Evolutionary conservation across 1,140 invertebrate genomes (phyloP).

Genomic region (Tetragonula clypearis): DNA sequence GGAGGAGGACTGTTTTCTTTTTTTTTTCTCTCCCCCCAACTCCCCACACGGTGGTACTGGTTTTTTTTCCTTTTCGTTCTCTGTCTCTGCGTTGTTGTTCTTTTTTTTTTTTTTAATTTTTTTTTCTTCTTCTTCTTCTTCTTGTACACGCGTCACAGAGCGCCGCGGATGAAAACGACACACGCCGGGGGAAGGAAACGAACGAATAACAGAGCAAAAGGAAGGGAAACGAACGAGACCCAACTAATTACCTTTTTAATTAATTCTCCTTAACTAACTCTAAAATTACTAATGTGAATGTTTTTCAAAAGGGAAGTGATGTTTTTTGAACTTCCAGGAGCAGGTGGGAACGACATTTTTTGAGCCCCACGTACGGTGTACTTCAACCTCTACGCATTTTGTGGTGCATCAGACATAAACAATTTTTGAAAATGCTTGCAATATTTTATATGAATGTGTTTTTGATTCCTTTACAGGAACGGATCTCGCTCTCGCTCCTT

Average conservation of each 20-base stretch:
- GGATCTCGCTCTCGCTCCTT: slow-evolving; percentile 79
- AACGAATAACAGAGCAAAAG: slow-evolving; percentile 60
- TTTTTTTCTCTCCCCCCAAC: not conserved
- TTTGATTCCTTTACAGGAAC: slow-evolving; percentile 82
- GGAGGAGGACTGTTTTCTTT: slow-evolving; percentile 48
- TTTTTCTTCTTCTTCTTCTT: slow-evolving; percentile 2
- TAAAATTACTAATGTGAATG: slow-evolving; percentile 74
- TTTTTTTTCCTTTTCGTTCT: slow-evolving; percentile 6
- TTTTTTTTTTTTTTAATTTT: not conserved
- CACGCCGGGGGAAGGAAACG: slow-evolving; percentile 49
- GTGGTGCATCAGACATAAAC: slow-evolving; percentile 81
- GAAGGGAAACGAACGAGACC: slow-evolving; percentile 49
- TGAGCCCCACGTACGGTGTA: slow-evolving; percentile 81
- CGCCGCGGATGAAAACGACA: slow-evolving; percentile 56
- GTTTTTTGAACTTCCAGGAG: slow-evolving; percentile 83
- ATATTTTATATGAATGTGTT: slow-evolving; percentile 82
- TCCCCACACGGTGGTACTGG: not conserved
- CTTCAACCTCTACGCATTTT: slow-evolving; percentile 81
- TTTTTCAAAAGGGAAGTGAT: slow-evolving; percentile 83
- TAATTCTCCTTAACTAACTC: slow-evolving; percentile 61
- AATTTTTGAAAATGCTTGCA: slow-evolving; percentile 81
- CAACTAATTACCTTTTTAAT: slow-evolving; percentile 65
- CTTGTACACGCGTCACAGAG: slow-evolving; percentile 63
- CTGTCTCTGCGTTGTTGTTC: not conserved
- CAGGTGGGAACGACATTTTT: slow-evolving; percentile 82